phyloP scores from a whole-genome alignment of 2,113 vertebrate genomes.

The Asarcornis scutulata region DNA sequence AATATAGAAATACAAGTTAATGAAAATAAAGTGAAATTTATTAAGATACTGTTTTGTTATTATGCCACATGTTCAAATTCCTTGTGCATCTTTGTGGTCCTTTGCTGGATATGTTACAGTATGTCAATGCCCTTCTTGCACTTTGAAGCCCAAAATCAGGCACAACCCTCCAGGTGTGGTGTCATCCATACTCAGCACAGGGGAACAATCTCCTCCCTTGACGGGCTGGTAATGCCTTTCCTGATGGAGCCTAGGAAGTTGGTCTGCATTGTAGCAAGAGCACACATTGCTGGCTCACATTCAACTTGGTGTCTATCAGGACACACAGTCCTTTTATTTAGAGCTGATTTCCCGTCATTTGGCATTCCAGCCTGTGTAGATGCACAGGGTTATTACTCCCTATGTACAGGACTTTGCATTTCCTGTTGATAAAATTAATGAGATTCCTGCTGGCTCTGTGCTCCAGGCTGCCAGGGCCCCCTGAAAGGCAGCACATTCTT shows the following conservation, averaged over 20 bases:
- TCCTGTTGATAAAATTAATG: background rate
- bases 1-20: background rate
- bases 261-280: accelerated
- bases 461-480: background rate
- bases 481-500: background rate
- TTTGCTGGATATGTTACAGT: background rate
- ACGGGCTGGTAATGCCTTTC: background rate
- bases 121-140: background rate
- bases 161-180: background rate
- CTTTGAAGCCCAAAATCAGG: background rate
- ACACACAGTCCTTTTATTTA: background rate
- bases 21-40: background rate
- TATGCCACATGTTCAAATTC: background rate
- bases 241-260: background rate
- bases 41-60: background rate
- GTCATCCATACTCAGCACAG: background rate
- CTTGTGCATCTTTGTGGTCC: background rate
- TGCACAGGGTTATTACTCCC: background rate
- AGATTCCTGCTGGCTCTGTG: background rate
- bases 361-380: background rate
- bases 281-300: background rate
- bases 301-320: background rate
- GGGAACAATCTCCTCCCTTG: background rate
- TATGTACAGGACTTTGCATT: accelerated
- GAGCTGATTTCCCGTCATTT: background rate